These are phyloP conservation scores for Eurytoma californica DNA, from an alignment of 2,888 invertebrate species.

Conservation along the genomic window DNA sequence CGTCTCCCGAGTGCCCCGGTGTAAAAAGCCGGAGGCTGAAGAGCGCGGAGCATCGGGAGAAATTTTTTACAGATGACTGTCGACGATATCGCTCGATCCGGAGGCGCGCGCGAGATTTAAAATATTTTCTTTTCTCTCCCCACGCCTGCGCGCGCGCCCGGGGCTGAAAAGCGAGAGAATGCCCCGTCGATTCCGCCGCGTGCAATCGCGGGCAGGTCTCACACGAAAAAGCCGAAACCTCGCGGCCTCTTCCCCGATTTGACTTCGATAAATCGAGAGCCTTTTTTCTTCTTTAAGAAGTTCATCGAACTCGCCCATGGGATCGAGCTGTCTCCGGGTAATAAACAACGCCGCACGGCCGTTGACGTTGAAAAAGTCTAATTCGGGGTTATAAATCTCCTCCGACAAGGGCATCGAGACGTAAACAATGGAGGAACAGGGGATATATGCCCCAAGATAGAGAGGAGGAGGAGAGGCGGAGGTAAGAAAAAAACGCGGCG, in stretches of 20 bases:
- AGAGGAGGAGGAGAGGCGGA: constrained; percentile 1
- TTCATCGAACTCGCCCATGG: constrained; percentile 51
- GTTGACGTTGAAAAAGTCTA: constrained; percentile 57
- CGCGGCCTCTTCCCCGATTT: constrained; percentile 39
- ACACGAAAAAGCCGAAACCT: constrained; percentile 16
- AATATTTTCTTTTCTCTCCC: constrained; percentile 18
- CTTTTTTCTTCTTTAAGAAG: constrained; percentile 49
- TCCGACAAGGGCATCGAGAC: constrained; percentile 56
- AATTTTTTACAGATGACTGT: constrained; percentile 38
- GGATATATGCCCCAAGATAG: constrained; percentile 21
- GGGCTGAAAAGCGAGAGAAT: constrained; percentile 22
- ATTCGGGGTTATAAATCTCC: constrained; percentile 57
- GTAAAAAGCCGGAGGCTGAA: background rate
- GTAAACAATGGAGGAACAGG: constrained; percentile 52
- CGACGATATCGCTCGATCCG: constrained; percentile 7
- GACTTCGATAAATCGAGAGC: constrained; percentile 51
- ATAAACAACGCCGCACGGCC: constrained; percentile 52
- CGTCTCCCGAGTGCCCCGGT: background rate
- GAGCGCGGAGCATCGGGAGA: constrained; percentile 19
- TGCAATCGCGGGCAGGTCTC: background rate
- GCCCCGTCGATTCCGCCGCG: constrained; percentile 15
- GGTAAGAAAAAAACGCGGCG: background rate
- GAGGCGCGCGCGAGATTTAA: constrained; percentile 23
- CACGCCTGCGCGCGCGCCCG: background rate
- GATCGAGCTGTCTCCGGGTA: constrained; percentile 53